These are phyloP conservation scores for Podocnemis expansa DNA, from an alignment of 2,113 vertebrate species.

Conservation along the genomic window DNA sequence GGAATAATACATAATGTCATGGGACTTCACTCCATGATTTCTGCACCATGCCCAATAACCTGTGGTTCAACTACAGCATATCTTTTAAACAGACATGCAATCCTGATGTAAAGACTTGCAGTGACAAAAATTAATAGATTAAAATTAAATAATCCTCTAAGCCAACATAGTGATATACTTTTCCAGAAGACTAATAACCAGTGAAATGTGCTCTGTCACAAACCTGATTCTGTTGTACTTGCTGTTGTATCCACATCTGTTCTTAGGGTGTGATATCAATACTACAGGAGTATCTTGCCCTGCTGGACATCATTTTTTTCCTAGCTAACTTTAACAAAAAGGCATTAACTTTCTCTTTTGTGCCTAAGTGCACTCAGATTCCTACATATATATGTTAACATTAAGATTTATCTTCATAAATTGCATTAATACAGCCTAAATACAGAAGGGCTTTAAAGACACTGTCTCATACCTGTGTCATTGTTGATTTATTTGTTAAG, in stretches of 20 bases:
- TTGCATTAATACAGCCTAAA: not conserved
- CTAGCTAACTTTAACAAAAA: constrained; percentile 38
- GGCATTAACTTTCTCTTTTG: constrained; percentile 38
- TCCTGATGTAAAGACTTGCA: too few relatives aligned
- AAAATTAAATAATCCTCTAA: not conserved
- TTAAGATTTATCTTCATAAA: constrained; percentile 36
- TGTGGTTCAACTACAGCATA: too few relatives aligned
- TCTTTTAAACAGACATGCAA: too few relatives aligned
- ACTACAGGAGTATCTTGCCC: constrained; percentile 33
- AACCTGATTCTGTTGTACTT: not conserved
- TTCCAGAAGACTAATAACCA: not conserved
- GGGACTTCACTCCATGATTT: too few relatives aligned
- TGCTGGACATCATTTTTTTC: constrained; percentile 47
- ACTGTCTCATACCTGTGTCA: not conserved
- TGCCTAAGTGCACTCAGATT: constrained; percentile 11
- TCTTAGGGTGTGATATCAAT: constrained; percentile 38
- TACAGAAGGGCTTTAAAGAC: not conserved
- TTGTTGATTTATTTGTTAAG: not conserved
- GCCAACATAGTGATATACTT: constrained; percentile 21
- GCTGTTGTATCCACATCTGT: not conserved
- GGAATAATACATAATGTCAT: too few relatives aligned
- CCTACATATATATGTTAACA: not conserved
- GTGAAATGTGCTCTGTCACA: not conserved
- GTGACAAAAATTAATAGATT: too few relatives aligned
- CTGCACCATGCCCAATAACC: too few relatives aligned